phyloP scores from a whole-genome alignment of 2,797 vertebrate genomes.

The Oreochromis mossambicus region DNA sequence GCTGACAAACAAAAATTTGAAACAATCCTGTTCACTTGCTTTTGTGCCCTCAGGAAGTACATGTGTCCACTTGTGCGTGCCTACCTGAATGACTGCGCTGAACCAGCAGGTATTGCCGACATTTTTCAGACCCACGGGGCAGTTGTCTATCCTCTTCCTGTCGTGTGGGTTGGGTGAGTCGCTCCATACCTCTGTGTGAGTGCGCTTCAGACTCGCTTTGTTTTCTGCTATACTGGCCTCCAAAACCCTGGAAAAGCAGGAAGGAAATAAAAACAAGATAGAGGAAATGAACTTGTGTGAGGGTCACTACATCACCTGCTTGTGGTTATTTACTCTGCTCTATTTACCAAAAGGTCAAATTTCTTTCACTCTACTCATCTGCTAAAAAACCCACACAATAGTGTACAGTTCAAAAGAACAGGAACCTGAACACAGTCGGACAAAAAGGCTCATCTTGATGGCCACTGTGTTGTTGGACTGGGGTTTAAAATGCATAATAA shows the following conservation, averaged over 20 bases:
- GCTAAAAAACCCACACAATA: neutral
- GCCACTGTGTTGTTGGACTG: neutral
- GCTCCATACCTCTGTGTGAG: conserved; percentile 93
- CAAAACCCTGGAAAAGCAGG: conserved; percentile 80
- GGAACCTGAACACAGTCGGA: neutral
- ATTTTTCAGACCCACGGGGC: conserved; percentile 95
- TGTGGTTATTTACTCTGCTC: neutral
- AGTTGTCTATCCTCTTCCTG: conserved; percentile 90
- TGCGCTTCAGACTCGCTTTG: conserved; percentile 94
- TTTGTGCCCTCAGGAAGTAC: neutral
- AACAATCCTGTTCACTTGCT: neutral
- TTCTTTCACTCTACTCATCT: neutral
- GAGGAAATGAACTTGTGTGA: neutral
- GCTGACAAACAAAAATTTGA: neutral
- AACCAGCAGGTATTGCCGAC: conserved; percentile 99
- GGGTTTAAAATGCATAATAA: neutral
- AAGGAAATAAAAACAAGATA: neutral
- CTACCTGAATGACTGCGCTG: conserved; percentile 98
- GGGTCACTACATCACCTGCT: neutral
- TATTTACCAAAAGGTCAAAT: neutral
- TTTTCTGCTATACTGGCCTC: conserved; percentile 99
- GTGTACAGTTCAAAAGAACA: neutral
- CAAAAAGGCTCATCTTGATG: neutral
- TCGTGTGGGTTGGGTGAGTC: conserved; percentile 97
- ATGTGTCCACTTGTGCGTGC: neutral